phyloP scores from a whole-genome alignment of 2,797 vertebrate species.

The Artibeus lituratus region DNA sequence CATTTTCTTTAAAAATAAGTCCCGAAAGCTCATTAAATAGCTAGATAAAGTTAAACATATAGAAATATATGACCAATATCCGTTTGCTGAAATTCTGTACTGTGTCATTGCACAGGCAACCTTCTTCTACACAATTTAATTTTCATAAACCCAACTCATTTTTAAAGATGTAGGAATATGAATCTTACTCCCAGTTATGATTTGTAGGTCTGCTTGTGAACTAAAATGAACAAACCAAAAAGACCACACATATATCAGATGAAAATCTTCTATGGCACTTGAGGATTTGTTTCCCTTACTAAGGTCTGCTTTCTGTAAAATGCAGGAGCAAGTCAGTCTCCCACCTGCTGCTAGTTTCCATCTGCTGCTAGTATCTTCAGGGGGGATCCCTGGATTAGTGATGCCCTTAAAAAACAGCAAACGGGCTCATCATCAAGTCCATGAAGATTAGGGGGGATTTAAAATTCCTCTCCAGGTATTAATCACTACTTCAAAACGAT shows the following conservation, averaged over 20 bases:
- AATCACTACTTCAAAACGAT: constrained; percentile 3
- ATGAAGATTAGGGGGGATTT: neutral
- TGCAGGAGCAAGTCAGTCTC: neutral
- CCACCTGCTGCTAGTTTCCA: too few species aligned
- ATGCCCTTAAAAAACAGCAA: neutral
- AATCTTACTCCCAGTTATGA: neutral
- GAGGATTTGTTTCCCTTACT: neutral
- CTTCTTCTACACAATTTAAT: neutral
- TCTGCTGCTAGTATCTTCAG: neutral
- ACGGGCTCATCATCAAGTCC: neutral
- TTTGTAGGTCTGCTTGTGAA: neutral
- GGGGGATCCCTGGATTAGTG: neutral
- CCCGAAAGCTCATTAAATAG: neutral
- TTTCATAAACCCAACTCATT: neutral
- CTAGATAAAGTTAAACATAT: neutral
- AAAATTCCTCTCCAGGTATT: neutral
- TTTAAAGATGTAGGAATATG: neutral
- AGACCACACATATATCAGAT: neutral
- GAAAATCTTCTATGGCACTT: neutral
- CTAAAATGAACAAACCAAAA: neutral
- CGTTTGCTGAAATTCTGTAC: neutral
- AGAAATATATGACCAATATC: neutral
- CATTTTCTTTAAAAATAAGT: neutral
- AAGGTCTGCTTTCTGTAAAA: neutral
- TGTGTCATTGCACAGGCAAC: neutral